Conservation (phyloP, 1,140 invertebrate species). For the Drosophila prosaltans region DNA sequence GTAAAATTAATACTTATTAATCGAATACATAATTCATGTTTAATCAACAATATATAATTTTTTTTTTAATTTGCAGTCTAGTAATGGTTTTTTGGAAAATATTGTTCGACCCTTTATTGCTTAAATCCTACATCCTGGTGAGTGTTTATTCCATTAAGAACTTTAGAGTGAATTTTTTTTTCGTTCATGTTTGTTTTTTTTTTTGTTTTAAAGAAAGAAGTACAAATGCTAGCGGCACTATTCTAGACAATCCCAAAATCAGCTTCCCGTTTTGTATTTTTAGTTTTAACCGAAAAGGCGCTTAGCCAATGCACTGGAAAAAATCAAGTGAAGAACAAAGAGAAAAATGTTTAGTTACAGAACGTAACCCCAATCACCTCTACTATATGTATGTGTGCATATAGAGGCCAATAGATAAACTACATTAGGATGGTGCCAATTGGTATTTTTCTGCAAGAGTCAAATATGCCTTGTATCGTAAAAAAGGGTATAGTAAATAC, state of each 20-base stretch:
- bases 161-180: neutral
- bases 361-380: neutral
- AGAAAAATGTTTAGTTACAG: slow-evolving; percentile 5
- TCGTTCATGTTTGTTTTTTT: neutral
- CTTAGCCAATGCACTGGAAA: neutral
- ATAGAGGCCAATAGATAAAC: no score
- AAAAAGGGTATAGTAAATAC: no score
- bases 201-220: neutral
- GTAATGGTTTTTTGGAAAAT: no score
- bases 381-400: no score
- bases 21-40: no score
- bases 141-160: neutral
- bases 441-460: no score
- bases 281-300: slow-evolving; percentile 9
- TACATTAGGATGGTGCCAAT: no score
- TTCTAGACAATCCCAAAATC: neutral
- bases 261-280: neutral
- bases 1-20: no score
- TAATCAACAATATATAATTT: no score
- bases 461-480: no score
- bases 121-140: neutral
- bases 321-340: neutral
- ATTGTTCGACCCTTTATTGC: neutral
- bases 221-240: neutral
- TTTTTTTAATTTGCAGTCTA: no score